Evolutionary conservation across 2,888 invertebrate species (phyloP), one percentile per base, ranked within the genome.

Genomic region (Dioctria linearis): DNA sequence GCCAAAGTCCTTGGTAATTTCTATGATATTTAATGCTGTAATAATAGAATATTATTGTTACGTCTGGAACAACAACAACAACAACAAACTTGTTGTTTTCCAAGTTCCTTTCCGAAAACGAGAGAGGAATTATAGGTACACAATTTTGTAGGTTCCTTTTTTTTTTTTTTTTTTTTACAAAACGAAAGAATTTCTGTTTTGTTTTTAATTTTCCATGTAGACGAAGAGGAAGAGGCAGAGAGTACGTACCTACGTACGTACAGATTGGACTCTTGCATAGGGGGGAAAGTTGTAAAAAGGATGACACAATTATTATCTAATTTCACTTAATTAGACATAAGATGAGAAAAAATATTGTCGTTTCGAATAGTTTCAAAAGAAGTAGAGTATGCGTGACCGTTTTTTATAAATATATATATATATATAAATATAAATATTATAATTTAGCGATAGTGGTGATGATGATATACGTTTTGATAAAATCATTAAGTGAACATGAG

Each of bases 301-400:
- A 76, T 76, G 76, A 76, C 76, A 76, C 61, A 39, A 80, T 73
- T 73, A 73, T 80, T 80, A 80, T 80, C 80, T 80, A 67, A 80
- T 80, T 80, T 80, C 67, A 80, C 80, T 80, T 80, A 80, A 80
- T 67, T 80, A 80, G 80, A 13, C 13, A 13, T 79, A 79, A 79
- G 57, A 42, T 79, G 57, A 57, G 54, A 42, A 65, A 25, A 79
- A 67, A 69, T 59, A 69, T 81, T 80, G 76, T 63, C 63, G 76
- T 76, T 76, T 76, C 76, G 76, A 76, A 76, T 76, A 76, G 76
- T 76, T 76, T 76, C 76, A 76, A 61, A 71, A 49, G 51, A 37
- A 76, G 63, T 63, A 83, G 63, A 63, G 61, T 76, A 76, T 76
- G 76, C 76, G 76, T 76, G 76, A 49, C 43, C 42, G 61, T 76